These are phyloP conservation scores for Leptodirus hochenwartii DNA, from an alignment of 2,888 invertebrate genomes.

Conservation along the genomic window DNA sequence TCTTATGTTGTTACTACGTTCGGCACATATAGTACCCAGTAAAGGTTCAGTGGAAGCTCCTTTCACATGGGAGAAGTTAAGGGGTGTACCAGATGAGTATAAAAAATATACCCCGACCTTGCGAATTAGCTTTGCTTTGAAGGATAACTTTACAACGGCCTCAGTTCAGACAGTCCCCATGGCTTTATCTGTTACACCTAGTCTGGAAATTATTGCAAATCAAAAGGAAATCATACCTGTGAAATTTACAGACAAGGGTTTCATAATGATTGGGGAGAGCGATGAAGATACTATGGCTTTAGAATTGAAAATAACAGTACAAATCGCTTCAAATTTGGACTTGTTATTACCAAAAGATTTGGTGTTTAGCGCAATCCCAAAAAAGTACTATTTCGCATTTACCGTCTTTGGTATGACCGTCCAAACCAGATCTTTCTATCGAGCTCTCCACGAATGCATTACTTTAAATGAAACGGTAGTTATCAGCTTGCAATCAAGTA, in stretches of 20 bases:
- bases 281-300: constrained; percentile 25
- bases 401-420: constrained; percentile 23
- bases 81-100: constrained; percentile 37
- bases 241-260: constrained; percentile 32
- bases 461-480: constrained; percentile 23
- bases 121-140: constrained; percentile 36
- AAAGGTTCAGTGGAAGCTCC: constrained; percentile 31
- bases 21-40: constrained; percentile 45
- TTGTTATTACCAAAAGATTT: constrained; percentile 25
- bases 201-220: not conserved
- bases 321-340: constrained; percentile 36
- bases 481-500: constrained; percentile 18
- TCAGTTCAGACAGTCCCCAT: constrained; percentile 8
- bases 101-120: constrained; percentile 42
- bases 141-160: constrained; percentile 24
- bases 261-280: constrained; percentile 33
- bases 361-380: constrained; percentile 19
- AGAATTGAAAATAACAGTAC: constrained; percentile 35
- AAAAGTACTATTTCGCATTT: constrained; percentile 21
- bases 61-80: constrained; percentile 41
- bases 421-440: constrained; percentile 22
- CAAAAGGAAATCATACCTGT: constrained; percentile 22
- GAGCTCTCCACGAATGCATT: constrained; percentile 19
- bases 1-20: constrained; percentile 45
- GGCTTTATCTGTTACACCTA: not conserved